Conservation (phyloP, 1,140 invertebrate species). For the Penaeus chinensis region DNA sequence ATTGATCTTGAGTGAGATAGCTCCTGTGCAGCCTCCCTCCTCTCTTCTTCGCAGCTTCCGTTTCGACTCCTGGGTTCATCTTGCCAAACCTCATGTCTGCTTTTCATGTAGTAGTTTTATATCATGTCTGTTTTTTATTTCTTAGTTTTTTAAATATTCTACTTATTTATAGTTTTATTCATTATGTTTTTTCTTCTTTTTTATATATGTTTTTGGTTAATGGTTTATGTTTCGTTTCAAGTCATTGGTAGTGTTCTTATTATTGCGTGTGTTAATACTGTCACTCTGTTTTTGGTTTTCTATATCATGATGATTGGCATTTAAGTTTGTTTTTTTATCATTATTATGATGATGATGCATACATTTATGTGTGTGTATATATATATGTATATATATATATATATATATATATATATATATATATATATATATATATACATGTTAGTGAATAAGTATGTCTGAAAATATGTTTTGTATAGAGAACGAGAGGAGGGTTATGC, state of each 20-base stretch:
- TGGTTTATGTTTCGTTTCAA: too few relatives aligned
- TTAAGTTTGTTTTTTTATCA: neutral
- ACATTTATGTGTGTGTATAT: conserved; percentile 2
- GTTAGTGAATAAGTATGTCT: conserved; percentile 20
- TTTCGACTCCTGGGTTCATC: neutral
- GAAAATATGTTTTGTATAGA: neutral
- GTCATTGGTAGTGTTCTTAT: too few relatives aligned
- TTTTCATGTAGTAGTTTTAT: neutral
- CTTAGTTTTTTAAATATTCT: too few relatives aligned
- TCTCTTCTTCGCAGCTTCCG: neutral
- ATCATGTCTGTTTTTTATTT: neutral
- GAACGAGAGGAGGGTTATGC: neutral
- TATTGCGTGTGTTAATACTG: too few relatives aligned
- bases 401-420: conserved; percentile 1
- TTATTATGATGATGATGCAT: neutral
- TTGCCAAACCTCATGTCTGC: neutral
- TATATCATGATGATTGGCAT: too few relatives aligned
- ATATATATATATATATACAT: conserved; percentile 28
- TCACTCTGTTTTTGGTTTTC: too few relatives aligned
- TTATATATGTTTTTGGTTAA: too few relatives aligned
- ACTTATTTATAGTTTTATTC: too few relatives aligned
- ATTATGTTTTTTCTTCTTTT: too few relatives aligned
- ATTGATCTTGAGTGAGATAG: conserved; percentile 12
- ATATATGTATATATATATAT: conserved; percentile 22
- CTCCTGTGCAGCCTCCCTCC: neutral